These are phyloP conservation scores for Euthynnus affinis DNA, from an alignment of 2,797 vertebrate species.

Conservation along the genomic window DNA sequence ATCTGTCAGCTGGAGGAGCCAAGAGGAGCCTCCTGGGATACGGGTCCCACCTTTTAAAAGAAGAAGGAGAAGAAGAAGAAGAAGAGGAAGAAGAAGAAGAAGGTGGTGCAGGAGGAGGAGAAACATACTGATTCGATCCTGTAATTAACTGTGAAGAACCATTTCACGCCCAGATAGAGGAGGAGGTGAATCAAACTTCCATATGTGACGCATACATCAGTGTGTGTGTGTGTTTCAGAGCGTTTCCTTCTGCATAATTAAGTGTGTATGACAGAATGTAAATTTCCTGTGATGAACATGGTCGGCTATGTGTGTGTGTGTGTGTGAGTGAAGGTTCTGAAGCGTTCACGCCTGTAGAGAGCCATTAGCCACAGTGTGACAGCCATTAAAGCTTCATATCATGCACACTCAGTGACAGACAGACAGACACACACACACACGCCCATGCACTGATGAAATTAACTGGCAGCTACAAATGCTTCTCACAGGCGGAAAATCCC, in stretches of 20 bases:
- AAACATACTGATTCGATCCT: background rate
- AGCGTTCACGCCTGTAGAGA: constrained; percentile 8
- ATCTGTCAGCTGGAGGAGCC: constrained; percentile 16
- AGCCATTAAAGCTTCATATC: constrained; percentile 11
- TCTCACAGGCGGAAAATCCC: constrained; percentile 35
- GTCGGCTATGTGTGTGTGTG: background rate
- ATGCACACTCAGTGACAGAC: background rate
- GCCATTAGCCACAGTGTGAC: constrained; percentile 27
- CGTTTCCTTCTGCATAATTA: background rate
- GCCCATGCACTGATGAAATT: constrained; percentile 19
- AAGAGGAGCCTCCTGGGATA: constrained; percentile 1
- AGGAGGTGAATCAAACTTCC: background rate
- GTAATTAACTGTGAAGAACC: constrained; percentile 44
- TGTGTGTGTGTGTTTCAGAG: background rate
- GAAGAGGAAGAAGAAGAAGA: background rate
- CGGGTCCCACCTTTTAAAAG: background rate
- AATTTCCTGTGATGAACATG: background rate
- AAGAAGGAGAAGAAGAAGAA: background rate
- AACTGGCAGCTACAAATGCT: constrained; percentile 28
- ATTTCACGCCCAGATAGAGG: constrained; percentile 1
- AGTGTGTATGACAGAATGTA: background rate
- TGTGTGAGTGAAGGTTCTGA: constrained; percentile 2
- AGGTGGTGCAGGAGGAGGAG: background rate
- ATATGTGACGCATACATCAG: background rate
- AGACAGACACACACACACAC: background rate